Conservation (phyloP, 2,797 vertebrate species). For the Ctenochaetus hawaiiensis region DNA sequence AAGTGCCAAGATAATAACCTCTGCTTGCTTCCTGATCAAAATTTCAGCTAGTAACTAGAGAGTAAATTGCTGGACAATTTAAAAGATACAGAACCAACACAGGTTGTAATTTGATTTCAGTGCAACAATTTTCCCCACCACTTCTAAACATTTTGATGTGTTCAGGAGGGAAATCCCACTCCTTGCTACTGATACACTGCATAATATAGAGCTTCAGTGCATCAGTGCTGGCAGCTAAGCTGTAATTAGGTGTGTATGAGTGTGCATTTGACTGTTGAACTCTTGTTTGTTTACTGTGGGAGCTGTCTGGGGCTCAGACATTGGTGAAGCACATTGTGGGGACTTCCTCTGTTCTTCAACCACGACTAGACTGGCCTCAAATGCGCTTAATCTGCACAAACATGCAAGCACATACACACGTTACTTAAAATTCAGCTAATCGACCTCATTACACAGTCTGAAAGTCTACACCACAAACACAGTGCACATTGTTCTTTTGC, state of each 20-base stretch:
- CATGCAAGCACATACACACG: conserved; percentile 15
- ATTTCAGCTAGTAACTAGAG: not conserved
- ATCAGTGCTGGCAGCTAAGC: conserved; percentile 20
- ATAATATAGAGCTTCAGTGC: conserved; percentile 33
- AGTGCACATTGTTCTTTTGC: conserved; percentile 36
- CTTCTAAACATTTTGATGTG: conserved; percentile 36
- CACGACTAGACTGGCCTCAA: conserved; percentile 67
- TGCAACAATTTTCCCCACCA: conserved; percentile 8
- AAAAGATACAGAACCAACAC: conserved; percentile 12
- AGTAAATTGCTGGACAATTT: not conserved
- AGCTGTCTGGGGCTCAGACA: conserved; percentile 63
- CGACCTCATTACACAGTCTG: conserved; percentile 44
- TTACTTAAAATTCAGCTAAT: conserved; percentile 50
- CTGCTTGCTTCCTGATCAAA: conserved; percentile 22
- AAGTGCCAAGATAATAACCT: conserved; percentile 9
- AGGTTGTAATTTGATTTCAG: conserved; percentile 37
- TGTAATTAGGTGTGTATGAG: conserved; percentile 64
- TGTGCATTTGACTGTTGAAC: conserved; percentile 46
- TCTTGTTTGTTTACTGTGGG: conserved; percentile 54
- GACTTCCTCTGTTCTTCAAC: conserved; percentile 76
- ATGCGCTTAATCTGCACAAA: conserved; percentile 38
- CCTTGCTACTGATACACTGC: conserved; percentile 20
- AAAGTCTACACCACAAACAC: conserved; percentile 34
- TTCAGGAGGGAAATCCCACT: conserved; percentile 55
- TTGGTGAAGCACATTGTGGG: conserved; percentile 52